Evolutionary conservation across 2,113 vertebrate species (phyloP).

Genomic region (Papio anubis): DNA sequence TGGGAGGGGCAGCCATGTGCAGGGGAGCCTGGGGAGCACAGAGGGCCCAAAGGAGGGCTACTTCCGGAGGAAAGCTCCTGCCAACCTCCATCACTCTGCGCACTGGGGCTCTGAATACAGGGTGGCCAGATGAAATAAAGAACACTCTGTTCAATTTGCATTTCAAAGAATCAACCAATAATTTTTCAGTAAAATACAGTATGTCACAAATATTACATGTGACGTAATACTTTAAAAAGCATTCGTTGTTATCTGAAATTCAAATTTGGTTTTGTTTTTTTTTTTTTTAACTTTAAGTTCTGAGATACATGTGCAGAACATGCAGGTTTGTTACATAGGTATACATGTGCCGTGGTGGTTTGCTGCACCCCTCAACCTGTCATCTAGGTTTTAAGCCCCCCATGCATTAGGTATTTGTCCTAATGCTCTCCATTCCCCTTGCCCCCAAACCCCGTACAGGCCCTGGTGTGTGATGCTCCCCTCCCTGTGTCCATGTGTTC

Average conservation of each 20-base stretch:
- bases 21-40: background rate
- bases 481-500: too few relatives aligned
- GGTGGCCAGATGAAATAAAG: background rate
- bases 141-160: background rate
- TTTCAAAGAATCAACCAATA: conserved; percentile 18
- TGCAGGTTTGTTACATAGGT: too few relatives aligned
- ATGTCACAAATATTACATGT: background rate
- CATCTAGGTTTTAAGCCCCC: too few relatives aligned
- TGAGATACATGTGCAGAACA: too few relatives aligned
- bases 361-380: too few relatives aligned
- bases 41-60: background rate
- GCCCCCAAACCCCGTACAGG: too few relatives aligned
- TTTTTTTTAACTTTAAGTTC: too few relatives aligned
- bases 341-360: too few relatives aligned
- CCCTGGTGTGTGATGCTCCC: too few relatives aligned
- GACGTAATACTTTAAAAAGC: background rate
- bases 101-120: background rate
- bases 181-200: background rate
- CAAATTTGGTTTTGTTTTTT: background rate
- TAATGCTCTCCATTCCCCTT: too few relatives aligned
- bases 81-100: background rate
- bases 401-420: too few relatives aligned
- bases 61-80: background rate
- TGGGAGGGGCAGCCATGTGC: background rate
- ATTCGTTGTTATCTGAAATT: background rate